Conservation (phyloP, 2,888 invertebrate genomes). For the Meandrusa payeni region DNA sequence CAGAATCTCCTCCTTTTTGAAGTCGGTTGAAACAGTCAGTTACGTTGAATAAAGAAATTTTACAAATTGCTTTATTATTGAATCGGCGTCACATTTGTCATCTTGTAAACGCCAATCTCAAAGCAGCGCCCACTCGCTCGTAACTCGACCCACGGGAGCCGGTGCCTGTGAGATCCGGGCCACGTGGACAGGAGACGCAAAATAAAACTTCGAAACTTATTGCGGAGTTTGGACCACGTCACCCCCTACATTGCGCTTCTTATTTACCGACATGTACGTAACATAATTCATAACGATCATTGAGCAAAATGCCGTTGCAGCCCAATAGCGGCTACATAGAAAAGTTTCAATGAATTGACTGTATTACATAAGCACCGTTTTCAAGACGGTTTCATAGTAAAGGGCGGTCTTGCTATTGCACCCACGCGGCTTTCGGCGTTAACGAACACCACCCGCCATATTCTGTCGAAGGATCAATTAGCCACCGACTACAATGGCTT, state of each 20-base stretch:
- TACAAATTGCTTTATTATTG: conserved; percentile 11
- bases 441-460: conserved; percentile 39
- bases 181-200: conserved; percentile 42
- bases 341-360: conserved; percentile 9
- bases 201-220: conserved; percentile 57
- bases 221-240: conserved; percentile 40
- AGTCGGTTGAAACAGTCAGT: too few relatives aligned
- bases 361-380: neutral
- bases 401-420: conserved; percentile 32
- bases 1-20: too few relatives aligned
- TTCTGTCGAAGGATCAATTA: conserved; percentile 38
- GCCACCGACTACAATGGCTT: conserved; percentile 23
- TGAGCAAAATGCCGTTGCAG: too few relatives aligned
- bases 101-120: conserved; percentile 4
- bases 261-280: too few relatives aligned
- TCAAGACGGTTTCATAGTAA: conserved; percentile 2
- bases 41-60: conserved; percentile 8
- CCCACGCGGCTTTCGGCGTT: conserved; percentile 49
- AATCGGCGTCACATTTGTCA: conserved; percentile 9
- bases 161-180: conserved; percentile 37
- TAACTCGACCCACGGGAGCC: conserved; percentile 34
- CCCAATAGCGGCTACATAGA: too few relatives aligned
- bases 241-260: conserved; percentile 30
- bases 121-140: conserved; percentile 32
- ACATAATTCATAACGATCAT: too few relatives aligned